phyloP scores from a whole-genome alignment of 2,888 invertebrate species.

The Eueremaeus valkanovi region DNA sequence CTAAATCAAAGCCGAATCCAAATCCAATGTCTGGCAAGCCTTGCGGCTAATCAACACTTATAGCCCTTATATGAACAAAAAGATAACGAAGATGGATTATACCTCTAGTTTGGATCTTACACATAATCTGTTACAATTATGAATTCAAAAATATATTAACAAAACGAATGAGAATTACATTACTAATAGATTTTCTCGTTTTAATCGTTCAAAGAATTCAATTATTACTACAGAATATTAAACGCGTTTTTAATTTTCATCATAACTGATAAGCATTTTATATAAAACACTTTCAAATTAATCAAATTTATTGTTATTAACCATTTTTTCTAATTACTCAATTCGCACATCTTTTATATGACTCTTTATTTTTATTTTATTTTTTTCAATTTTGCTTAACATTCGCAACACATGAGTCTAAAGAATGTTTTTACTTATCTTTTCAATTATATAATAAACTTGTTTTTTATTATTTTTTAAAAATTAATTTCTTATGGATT shows the following conservation, averaged over 20 bases:
- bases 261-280: neutral
- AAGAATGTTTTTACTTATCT: too few species aligned
- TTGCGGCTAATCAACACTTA: conserved; percentile 27
- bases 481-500: too few species aligned
- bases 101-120: neutral
- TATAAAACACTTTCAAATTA: neutral
- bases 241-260: neutral
- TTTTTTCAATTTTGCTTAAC: too few species aligned
- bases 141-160: neutral
- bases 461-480: too few species aligned
- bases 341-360: too few species aligned
- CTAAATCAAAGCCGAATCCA: neutral
- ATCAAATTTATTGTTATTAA: neutral
- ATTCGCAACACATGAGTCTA: too few species aligned
- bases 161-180: neutral
- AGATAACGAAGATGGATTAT: conserved; percentile 24
- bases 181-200: neutral
- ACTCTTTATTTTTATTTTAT: too few species aligned
- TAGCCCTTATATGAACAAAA: conserved; percentile 14
- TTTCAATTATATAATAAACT: too few species aligned
- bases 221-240: neutral
- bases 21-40: neutral
- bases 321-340: neutral
- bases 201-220: neutral
- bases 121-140: conserved; percentile 15